Percentiles rank a stretch among this genome's conserved stretches.
phyloP scores from a whole-genome alignment of 2,797 vertebrate genomes.

The Pipistrellus pygmaeus region DNA sequence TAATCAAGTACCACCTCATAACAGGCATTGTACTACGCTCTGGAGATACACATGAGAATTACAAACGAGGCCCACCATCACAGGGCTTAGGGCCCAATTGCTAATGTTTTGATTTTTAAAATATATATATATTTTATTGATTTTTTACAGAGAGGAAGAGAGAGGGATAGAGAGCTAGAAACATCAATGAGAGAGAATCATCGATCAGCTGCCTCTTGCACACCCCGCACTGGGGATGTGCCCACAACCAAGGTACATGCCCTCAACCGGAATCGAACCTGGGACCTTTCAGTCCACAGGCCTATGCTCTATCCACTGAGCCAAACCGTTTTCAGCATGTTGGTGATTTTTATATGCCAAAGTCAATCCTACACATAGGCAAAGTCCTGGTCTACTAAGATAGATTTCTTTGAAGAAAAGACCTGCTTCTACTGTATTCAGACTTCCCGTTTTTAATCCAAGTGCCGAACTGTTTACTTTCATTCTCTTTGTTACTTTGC shows the following conservation, averaged over 20 bases:
- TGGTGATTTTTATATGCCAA: not conserved
- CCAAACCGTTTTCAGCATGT: no score
- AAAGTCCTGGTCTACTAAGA: not conserved
- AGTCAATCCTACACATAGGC: not conserved
- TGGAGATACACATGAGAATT: not conserved
- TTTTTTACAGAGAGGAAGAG: no score
- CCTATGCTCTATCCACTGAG: no score
- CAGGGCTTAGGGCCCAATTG: not conserved
- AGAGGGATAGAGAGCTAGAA: no score
- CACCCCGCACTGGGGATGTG: no score
- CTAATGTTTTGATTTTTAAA: no score
- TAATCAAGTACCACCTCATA: not conserved
- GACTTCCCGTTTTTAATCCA: not conserved
- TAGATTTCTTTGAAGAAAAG: slow-evolving; percentile 39
- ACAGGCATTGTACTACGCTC: not conserved
- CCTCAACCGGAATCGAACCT: no score
- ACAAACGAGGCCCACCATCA: not conserved
- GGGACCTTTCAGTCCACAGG: no score
- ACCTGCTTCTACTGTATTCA: not conserved
- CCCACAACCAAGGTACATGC: no score
- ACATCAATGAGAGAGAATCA: no score
- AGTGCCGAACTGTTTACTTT: not conserved
- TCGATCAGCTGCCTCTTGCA: no score
- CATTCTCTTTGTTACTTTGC: not conserved
- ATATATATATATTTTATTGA: no score